Conservation (phyloP, 2,113 vertebrate genomes). For the Psilopsiagon aymara region DNA sequence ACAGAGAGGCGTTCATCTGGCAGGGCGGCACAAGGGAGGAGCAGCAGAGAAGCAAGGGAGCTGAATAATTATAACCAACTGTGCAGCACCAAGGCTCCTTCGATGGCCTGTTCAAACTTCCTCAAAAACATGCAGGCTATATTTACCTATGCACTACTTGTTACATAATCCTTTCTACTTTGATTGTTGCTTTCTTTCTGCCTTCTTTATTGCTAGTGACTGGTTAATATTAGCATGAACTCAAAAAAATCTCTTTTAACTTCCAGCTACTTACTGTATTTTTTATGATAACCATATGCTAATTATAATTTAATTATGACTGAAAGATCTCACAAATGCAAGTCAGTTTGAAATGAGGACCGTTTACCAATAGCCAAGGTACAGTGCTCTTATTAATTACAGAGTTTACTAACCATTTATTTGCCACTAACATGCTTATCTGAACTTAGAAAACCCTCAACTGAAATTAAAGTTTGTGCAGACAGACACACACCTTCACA, state of each 20-base stretch:
- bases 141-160: not conserved
- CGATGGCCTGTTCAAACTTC: not conserved
- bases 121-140: not conserved
- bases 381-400: not conserved
- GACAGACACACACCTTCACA: not conserved
- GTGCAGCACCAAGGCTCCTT: not conserved
- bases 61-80: not conserved
- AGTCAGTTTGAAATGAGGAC: not conserved
- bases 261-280: not conserved
- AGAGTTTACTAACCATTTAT: not conserved
- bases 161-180: not conserved
- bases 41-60: not conserved
- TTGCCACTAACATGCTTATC: not conserved
- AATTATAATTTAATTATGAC: not conserved
- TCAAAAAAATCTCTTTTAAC: not conserved
- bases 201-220: not conserved
- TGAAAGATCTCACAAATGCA: not conserved
- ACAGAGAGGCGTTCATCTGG: not conserved
- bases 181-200: not conserved
- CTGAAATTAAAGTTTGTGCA: not conserved
- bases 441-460: not conserved
- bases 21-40: not conserved
- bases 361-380: not conserved
- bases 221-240: not conserved
- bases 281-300: conserved; percentile 2